Percentiles rank a stretch among this genome's conserved stretches.
Evolutionary conservation across 1,140 invertebrate genomes (phyloP).

Genomic region (Thalassaphorura encarpata): DNA sequence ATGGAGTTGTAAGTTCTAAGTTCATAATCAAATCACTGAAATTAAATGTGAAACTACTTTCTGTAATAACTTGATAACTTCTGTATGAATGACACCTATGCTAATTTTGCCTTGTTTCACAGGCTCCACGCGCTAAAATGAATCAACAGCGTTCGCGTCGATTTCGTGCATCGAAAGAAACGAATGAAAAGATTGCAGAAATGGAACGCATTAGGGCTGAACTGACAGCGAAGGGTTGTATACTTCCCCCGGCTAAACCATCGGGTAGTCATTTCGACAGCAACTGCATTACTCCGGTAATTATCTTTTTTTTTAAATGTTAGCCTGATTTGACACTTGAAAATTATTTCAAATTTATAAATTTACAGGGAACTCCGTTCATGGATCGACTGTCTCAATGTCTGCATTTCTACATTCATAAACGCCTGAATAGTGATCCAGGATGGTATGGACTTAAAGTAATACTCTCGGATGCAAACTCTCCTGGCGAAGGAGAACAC

Average conservation of each 20-base stretch:
- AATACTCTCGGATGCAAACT: slow-evolving; percentile 96
- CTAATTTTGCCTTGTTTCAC: slow-evolving; percentile 33
- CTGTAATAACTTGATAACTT: too few species aligned
- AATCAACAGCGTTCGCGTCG: slow-evolving; percentile 96
- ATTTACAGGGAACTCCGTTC: slow-evolving; percentile 78
- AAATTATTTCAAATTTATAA: not conserved
- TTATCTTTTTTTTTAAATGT: slow-evolving; percentile 5
- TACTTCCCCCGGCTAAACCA: slow-evolving; percentile 78
- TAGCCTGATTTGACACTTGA: not conserved
- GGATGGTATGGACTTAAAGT: slow-evolving; percentile 93
- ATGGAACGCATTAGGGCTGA: slow-evolving; percentile 67
- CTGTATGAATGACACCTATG: too few species aligned
- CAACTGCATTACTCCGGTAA: slow-evolving; percentile 94
- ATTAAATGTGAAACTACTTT: too few species aligned
- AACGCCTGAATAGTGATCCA: slow-evolving; percentile 85
- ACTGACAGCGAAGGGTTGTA: slow-evolving; percentile 60
- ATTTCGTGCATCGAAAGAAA: slow-evolving; percentile 94
- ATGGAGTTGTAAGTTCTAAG: slow-evolving; percentile 92
- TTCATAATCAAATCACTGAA: not conserved
- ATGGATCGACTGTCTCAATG: slow-evolving; percentile 91
- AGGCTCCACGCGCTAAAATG: slow-evolving; percentile 97
- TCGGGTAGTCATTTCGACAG: slow-evolving; percentile 93
- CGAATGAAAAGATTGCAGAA: slow-evolving; percentile 77
- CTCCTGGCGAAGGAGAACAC: slow-evolving; percentile 96
- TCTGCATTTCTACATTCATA: slow-evolving; percentile 93